Base-by-base conservation (phyloP, 2,797 vertebrate genomes). In the Lutra lutra region DNA sequence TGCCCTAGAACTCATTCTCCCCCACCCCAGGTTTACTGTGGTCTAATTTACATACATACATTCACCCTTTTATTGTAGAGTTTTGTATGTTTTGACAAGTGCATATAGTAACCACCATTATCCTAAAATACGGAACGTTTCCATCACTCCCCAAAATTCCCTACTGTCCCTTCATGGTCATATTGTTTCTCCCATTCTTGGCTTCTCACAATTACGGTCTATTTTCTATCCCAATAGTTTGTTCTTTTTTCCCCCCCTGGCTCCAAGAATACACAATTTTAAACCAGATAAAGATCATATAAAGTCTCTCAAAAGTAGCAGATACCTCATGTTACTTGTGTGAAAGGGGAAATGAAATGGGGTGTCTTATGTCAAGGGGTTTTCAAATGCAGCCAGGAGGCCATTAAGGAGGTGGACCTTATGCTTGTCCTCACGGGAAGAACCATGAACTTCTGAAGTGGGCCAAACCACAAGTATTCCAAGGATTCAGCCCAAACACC, bases 11-110 rank as follows among this genome's bases (percentile, higher is more conserved):
- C 12, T 51, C 27, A 43, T 12, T 43, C 17, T 83, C 17, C 20
- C 21, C 14, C 58, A 64, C 18, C 0, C 14, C 5, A 84, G 20
- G 73, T 86, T 83, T 91, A 97, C 46, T 93, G 29, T 66, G 29
- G 21, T 48, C 40, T 56, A 86, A 96, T 68, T 72, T 91, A 86
- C 51, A 86, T 58, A 89, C 27, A 92, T 40, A 78, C 87, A 73
- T 7, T 46, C 4, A 66, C 20, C 43, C 4, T 66, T 86, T 35
- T 66, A 89, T 18, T 23, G 1, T 87, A 79, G 7, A 88, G 48
- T 56, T 94, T 70, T 88, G 21, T 32, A 84, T 1, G 5, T 83
- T 88, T 96, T 91, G 51, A 92, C 40, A 86, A 93, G 21, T n/a
- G 17, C 18, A 83, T 35, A 38, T 35, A 48, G 38, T 86, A 86